Base-by-base conservation (phyloP, 2,113 vertebrate species). In the Clarias macrocephalus region DNA sequence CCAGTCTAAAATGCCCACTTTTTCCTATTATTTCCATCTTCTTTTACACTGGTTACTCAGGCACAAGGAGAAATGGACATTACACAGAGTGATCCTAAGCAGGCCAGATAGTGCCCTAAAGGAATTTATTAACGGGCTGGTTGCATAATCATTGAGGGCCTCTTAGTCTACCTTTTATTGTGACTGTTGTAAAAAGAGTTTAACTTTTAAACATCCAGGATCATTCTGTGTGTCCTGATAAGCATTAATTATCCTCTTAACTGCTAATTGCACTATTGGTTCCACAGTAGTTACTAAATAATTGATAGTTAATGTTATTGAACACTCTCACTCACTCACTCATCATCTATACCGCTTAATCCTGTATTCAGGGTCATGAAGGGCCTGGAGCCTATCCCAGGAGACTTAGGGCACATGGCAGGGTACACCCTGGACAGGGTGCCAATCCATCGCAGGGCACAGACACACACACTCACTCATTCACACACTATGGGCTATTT, bases 91-190 rank as follows among this genome's bases (percentile, higher is more conserved):
- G 33, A 82, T 70, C 30, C 59, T 75, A 62, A 70, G 62, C 56
- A 25, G 59, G 23, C 28, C 15, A 42, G 80, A 86, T 70, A 88
- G 63, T 59, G 23, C 21, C 63, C 54, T 21, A 84, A 57, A 75
- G 82, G 66, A 37, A 80, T 33, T 89, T 66, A 66, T 28, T 85
- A 85, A 72, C 52, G 56, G 37, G 76, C 80, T 86, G 89, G 63
- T 80, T 33, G 82, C 66, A 25, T 84, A 13, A 9, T 72, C 13
- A 70, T 56, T 70, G 16, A 59, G 66, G 1, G 19, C 28, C 12
- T 73, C 15, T 21, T 80, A 60, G 54, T 70, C 30, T 33, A 30
- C 62, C 48, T 5, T 62, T 80, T 73, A 11, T 68, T 83, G 70
- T 23, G 33, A 54, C 16, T 30, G n/a, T 23, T 30, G n/a, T 12